phyloP scores from a whole-genome alignment of 2,113 vertebrate genomes.

The Callorhinus ursinus region DNA sequence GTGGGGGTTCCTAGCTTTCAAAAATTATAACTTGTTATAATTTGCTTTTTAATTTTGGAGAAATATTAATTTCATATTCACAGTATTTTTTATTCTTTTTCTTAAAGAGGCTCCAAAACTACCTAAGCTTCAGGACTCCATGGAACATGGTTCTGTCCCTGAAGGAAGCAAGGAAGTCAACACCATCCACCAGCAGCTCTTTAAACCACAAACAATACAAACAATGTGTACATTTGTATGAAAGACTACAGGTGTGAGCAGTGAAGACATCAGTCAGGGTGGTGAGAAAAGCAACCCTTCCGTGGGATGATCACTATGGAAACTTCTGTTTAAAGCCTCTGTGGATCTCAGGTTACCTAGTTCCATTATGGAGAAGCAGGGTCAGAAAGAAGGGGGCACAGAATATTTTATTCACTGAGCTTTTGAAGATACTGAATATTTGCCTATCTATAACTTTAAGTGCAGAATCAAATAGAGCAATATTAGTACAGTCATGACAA shows the following conservation, averaged over 20 bases:
- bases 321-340: not conserved
- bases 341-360: not conserved
- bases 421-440: constrained; percentile 73
- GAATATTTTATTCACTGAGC: not conserved
- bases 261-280: not conserved
- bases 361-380: not conserved
- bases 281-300: not conserved
- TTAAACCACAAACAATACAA: not conserved
- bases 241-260: not conserved
- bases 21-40: not conserved
- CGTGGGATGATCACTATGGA: not conserved
- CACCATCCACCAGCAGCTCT: not conserved
- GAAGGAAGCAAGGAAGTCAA: not conserved
- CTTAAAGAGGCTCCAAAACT: not conserved
- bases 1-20: not conserved
- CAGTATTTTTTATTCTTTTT: not conserved
- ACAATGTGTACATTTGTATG: not conserved
- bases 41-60: not conserved
- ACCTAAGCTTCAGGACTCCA: not conserved
- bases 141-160: not conserved
- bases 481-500: constrained; percentile 76
- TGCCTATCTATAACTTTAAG: constrained; percentile 71
- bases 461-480: constrained; percentile 70
- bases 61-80: not conserved
- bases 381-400: not conserved